Evolutionary conservation across 2,888 invertebrate species (phyloP).

Genomic region (Calameuta pallipes): DNA sequence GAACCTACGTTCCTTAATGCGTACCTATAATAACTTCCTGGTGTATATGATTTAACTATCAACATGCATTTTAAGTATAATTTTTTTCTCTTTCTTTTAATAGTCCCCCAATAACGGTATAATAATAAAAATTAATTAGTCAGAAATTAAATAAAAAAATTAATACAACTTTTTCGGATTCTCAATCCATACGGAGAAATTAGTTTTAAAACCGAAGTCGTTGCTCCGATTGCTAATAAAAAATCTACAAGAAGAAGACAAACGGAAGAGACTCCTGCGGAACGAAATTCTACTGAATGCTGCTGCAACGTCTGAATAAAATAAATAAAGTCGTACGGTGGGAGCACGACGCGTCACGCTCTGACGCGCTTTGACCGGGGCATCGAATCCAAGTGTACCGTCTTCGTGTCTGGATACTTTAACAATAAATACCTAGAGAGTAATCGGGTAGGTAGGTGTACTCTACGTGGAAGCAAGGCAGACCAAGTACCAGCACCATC

Average conservation of each 20-base stretch:
- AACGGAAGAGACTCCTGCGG: constrained; percentile 17
- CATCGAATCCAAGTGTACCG: neutral
- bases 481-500: neutral
- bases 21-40: neutral
- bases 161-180: neutral
- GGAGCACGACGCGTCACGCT: constrained; percentile 11
- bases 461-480: neutral
- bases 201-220: neutral
- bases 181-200: neutral
- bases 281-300: constrained; percentile 19
- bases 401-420: neutral
- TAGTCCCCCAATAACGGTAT: too few relatives aligned
- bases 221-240: neutral
- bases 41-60: neutral
- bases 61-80: neutral
- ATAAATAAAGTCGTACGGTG: constrained; percentile 21
- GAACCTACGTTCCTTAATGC: neutral
- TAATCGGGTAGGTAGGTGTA: neutral
- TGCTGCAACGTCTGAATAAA: constrained; percentile 15
- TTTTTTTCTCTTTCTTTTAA: too few relatives aligned
- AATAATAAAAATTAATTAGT: neutral
- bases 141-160: neutral
- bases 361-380: neutral
- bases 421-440: neutral
- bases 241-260: neutral